A percentile compares a stretch with the other conserved stretches of the same genome.
These are phyloP conservation scores for Orussus abietinus DNA, from an alignment of 1,140 invertebrate genomes.

Conservation along the genomic window DNA sequence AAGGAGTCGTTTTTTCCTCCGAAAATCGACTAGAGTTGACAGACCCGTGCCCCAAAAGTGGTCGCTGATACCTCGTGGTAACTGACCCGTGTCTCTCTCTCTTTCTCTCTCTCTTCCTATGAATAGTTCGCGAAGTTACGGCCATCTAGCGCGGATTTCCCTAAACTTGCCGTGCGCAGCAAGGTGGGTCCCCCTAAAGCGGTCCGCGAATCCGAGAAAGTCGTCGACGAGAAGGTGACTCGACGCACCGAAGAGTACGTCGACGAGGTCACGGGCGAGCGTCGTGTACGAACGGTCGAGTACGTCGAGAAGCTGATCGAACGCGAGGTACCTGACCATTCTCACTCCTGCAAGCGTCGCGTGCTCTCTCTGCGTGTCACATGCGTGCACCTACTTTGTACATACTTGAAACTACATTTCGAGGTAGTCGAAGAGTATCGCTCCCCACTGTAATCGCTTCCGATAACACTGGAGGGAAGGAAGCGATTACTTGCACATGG, in stretches of 20 bases:
- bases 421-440: too few relatives aligned
- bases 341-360: conserved; percentile 11
- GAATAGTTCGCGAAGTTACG: conserved; percentile 53
- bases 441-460: too few relatives aligned
- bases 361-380: too few relatives aligned
- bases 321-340: conserved; percentile 72
- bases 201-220: conserved; percentile 81
- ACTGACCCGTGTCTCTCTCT: too few relatives aligned
- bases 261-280: conserved; percentile 78
- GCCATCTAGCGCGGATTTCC: conserved; percentile 67
- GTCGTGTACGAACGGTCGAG: conserved; percentile 83
- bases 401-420: too few relatives aligned
- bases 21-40: too few relatives aligned
- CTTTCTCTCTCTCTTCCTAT: conserved; percentile 40
- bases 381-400: too few relatives aligned
- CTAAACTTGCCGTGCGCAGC: conserved; percentile 78
- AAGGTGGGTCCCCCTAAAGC: conserved; percentile 71
- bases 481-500: too few relatives aligned
- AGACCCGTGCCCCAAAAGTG: too few relatives aligned
- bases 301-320: conserved; percentile 93
- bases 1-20: too few relatives aligned
- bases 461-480: too few relatives aligned
- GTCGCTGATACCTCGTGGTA: too few relatives aligned
- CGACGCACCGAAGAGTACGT: conserved; percentile 82
- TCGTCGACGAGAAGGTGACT: conserved; percentile 83